These are phyloP conservation scores for Gnatocerus cornutus DNA, from an alignment of 2,888 invertebrate species.

Conservation along the genomic window DNA sequence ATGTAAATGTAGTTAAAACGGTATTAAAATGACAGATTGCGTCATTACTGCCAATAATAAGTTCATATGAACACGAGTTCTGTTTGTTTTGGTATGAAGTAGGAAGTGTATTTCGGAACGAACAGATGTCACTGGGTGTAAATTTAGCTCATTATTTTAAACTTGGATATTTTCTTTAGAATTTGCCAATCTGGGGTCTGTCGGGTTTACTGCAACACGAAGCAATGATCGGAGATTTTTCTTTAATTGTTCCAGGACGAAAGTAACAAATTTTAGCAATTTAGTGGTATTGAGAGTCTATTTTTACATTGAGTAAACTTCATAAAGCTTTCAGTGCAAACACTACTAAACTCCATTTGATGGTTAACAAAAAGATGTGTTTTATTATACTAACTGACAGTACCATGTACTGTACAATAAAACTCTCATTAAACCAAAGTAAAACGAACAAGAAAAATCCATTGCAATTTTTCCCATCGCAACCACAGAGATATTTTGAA, in stretches of 20 bases:
- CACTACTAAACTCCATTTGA: slow-evolving; percentile 51
- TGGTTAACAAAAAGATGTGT: slow-evolving; percentile 50
- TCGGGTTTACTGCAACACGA: slow-evolving; percentile 16
- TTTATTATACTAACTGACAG: slow-evolving; percentile 43
- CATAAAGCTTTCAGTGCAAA: slow-evolving; percentile 54
- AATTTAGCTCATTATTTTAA: slow-evolving; percentile 34
- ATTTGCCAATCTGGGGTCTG: slow-evolving; percentile 31
- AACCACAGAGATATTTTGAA: slow-evolving; percentile 4
- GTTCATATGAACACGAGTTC: slow-evolving; percentile 30
- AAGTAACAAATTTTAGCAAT: slow-evolving; percentile 44
- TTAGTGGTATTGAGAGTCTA: slow-evolving; percentile 47
- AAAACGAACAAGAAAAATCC: slow-evolving; percentile 6
- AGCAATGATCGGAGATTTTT: slow-evolving; percentile 22
- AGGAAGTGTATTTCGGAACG: slow-evolving; percentile 36
- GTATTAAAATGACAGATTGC: slow-evolving; percentile 29
- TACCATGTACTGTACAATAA: slow-evolving; percentile 26
- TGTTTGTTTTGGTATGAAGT: slow-evolving; percentile 40
- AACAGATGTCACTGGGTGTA: slow-evolving; percentile 41
- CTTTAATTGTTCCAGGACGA: slow-evolving; percentile 31
- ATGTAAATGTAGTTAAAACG: slow-evolving; percentile 22
- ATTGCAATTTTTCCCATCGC: slow-evolving; percentile 6
- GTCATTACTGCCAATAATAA: slow-evolving; percentile 36
- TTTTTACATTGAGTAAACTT: slow-evolving; percentile 53
- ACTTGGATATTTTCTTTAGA: slow-evolving; percentile 23
- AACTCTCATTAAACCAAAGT: slow-evolving; percentile 30